These are phyloP conservation scores for Tadarida brasiliensis DNA, from an alignment of 2,797 vertebrate genomes.

Conservation along the genomic window DNA sequence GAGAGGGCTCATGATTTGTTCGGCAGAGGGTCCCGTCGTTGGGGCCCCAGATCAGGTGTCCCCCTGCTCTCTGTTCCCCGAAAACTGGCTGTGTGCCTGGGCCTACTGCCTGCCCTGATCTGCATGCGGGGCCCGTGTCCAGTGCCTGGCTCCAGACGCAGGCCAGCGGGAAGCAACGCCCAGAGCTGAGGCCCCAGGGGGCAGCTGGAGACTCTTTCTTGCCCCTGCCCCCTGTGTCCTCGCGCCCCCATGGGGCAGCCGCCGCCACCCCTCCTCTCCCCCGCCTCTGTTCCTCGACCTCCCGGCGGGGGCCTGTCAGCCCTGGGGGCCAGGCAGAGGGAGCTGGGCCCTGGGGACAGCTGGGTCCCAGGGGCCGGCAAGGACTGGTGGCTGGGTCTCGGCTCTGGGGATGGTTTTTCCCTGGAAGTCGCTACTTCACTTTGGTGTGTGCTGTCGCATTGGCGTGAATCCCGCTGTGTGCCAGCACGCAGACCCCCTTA, in stretches of 20 bases:
- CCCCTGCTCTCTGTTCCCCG: neutral
- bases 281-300: accelerated
- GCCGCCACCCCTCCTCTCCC: accelerated
- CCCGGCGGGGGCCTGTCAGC: accelerated
- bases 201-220: neutral
- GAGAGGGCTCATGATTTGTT: neutral
- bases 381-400: accelerated
- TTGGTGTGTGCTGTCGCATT: too few species aligned
- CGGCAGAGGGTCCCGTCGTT: neutral
- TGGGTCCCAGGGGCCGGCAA: accelerated
- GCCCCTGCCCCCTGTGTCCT: neutral
- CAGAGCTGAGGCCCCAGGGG: neutral
- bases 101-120: neutral
- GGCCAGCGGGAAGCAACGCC: neutral
- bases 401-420: neutral
- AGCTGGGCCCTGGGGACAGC: neutral
- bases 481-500: accelerated
- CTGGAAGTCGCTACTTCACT: too few species aligned
- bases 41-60: neutral
- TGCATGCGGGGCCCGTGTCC: neutral
- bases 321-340: accelerated
- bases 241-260: accelerated
- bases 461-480: accelerated
- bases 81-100: neutral
- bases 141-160: neutral